Conservation (phyloP, 2,113 vertebrate species). For the Xiphophorus couchianus region DNA sequence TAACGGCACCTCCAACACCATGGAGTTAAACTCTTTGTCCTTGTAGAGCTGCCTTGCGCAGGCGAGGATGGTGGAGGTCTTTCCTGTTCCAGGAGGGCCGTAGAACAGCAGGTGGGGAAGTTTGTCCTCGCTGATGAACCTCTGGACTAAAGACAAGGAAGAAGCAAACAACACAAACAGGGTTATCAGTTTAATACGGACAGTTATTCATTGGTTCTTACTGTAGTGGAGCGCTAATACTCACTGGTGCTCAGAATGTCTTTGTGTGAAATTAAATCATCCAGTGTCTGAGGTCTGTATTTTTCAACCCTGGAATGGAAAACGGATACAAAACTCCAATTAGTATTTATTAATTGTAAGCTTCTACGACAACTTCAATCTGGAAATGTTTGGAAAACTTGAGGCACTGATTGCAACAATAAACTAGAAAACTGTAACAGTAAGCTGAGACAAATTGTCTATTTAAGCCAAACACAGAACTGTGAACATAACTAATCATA, state of each 20-base stretch:
- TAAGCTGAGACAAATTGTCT: too few relatives aligned
- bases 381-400: too few relatives aligned
- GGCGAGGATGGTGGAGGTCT: slow-evolving; percentile 96
- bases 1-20: slow-evolving; percentile 92
- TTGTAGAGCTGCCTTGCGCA: slow-evolving; percentile 92
- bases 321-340: not conserved
- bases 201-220: not conserved
- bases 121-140: slow-evolving; percentile 92
- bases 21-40: slow-evolving; percentile 91
- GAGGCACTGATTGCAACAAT: too few relatives aligned
- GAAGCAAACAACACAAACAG: not conserved
- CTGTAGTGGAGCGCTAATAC: slow-evolving; percentile 18
- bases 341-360: too few relatives aligned
- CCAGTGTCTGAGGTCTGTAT: slow-evolving; percentile 90
- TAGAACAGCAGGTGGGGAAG: slow-evolving; percentile 94
- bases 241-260: slow-evolving; percentile 94
- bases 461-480: too few relatives aligned
- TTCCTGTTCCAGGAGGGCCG: slow-evolving; percentile 96
- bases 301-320: slow-evolving; percentile 90
- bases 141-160: slow-evolving; percentile 83
- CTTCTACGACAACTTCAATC: too few relatives aligned
- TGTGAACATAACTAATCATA: too few relatives aligned
- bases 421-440: too few relatives aligned
- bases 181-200: not conserved
- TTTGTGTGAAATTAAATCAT: slow-evolving; percentile 93